phyloP scores from a whole-genome alignment of 2,888 invertebrate genomes.

The Kuschelorhynchus macadamiae region DNA sequence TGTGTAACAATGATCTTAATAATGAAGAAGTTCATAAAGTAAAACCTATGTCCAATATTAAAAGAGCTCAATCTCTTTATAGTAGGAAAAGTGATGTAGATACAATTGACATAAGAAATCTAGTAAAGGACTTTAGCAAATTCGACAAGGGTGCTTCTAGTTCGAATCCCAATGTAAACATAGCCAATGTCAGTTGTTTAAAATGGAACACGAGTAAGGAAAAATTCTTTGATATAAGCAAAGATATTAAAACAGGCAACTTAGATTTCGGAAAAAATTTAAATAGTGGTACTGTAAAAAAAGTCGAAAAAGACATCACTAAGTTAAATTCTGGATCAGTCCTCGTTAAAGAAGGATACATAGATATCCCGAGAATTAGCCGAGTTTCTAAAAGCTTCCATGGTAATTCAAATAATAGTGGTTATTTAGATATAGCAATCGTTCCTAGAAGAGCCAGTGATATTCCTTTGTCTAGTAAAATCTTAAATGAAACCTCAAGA shows the following conservation, averaged over 20 bases:
- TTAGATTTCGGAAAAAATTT: slow-evolving; percentile 58
- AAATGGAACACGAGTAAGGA: slow-evolving; percentile 65
- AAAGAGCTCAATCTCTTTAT: slow-evolving; percentile 55
- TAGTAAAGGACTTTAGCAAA: slow-evolving; percentile 55
- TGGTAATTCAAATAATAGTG: slow-evolving; percentile 63
- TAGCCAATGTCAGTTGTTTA: slow-evolving; percentile 56
- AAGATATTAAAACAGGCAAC: slow-evolving; percentile 55
- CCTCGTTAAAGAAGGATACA: slow-evolving; percentile 70
- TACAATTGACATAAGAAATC: slow-evolving; percentile 53
- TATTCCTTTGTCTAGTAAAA: slow-evolving; percentile 54
- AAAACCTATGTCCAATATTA: slow-evolving; percentile 58
- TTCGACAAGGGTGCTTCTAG: slow-evolving; percentile 58
- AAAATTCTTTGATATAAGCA: slow-evolving; percentile 61
- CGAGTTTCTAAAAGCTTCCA: slow-evolving; percentile 69
- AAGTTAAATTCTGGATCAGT: slow-evolving; percentile 66
- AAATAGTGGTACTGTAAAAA: slow-evolving; percentile 55
- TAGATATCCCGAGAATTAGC: slow-evolving; percentile 69
- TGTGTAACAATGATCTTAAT: slow-evolving; percentile 57
- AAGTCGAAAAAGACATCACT: slow-evolving; percentile 56
- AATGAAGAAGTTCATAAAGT: slow-evolving; percentile 47
- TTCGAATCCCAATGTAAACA: slow-evolving; percentile 54
- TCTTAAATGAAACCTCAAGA: slow-evolving; percentile 39
- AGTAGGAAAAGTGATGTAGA: slow-evolving; percentile 53
- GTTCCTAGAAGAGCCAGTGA: slow-evolving; percentile 64
- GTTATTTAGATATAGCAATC: slow-evolving; percentile 56